Percentiles rank a stretch among this genome's conserved stretches.
phyloP scores from a whole-genome alignment of 2,888 invertebrate genomes.

The Dynastes tityus region DNA sequence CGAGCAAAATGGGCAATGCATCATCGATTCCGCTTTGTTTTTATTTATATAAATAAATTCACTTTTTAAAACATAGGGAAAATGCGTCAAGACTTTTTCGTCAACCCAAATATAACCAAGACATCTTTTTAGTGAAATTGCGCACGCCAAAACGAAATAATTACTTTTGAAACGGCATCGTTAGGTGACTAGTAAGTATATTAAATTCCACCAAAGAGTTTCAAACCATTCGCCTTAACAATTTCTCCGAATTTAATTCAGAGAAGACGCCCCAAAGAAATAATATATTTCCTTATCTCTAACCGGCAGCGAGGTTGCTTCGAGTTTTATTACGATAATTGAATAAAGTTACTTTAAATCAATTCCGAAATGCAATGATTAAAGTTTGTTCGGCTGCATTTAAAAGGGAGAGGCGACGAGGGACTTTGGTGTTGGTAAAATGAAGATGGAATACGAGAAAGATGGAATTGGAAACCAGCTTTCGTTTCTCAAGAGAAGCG shows the following conservation, averaged over 20 bases:
- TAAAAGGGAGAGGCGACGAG: background rate
- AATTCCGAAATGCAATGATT: constrained; percentile 21
- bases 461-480: background rate
- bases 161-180: background rate
- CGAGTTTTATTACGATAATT: constrained; percentile 21
- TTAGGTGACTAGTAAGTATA: background rate
- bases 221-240: background rate
- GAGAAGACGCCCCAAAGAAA: background rate
- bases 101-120: background rate
- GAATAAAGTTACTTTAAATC: constrained; percentile 27
- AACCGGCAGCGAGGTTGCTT: background rate
- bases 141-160: background rate
- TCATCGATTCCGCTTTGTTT: no score
- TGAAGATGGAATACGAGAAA: background rate
- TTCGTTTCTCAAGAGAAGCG: background rate
- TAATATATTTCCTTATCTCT: constrained; percentile 15
- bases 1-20: no score
- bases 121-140: background rate
- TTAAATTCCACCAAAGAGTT: background rate
- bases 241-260: background rate
- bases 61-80: no score
- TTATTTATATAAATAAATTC: no score
- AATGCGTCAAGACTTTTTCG: background rate
- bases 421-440: no score
- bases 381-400: background rate